Conservation (phyloP, 2,888 invertebrate species). For the Micoletzkya japonica region DNA sequence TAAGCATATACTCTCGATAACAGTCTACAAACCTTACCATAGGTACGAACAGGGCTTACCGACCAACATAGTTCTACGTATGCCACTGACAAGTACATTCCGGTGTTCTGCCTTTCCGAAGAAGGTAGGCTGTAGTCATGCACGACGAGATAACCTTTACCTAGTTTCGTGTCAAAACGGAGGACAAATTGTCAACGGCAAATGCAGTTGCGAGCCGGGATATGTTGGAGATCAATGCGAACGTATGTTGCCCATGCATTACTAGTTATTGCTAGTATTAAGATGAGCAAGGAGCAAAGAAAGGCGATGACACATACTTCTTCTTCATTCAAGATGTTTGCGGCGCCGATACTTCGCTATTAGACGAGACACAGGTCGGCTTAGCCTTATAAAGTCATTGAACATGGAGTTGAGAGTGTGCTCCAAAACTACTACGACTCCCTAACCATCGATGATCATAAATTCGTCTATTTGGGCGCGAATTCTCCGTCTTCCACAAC, state of each 20-base stretch:
- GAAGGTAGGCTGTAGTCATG: not conserved
- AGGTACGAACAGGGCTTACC: not conserved
- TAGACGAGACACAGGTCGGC: not conserved
- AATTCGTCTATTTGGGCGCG: not conserved
- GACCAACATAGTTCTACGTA: not conserved
- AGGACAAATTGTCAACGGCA: not conserved
- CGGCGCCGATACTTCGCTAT: not conserved
- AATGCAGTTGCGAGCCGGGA: not conserved
- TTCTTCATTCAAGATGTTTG: constrained; percentile 25
- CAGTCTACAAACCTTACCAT: not conserved
- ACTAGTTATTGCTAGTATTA: too few relatives aligned
- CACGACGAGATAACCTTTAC: too few relatives aligned
- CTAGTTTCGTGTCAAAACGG: not conserved
- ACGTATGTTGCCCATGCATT: too few relatives aligned
- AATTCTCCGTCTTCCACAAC: not conserved
- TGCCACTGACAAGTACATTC: constrained; percentile 5
- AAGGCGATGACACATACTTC: not conserved
- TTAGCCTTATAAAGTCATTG: not conserved
- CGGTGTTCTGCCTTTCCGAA: not conserved
- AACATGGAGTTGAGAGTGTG: not conserved
- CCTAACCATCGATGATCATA: not conserved
- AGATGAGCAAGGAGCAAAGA: too few relatives aligned
- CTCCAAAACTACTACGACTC: not conserved
- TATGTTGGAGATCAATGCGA: constrained; percentile 3
- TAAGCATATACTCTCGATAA: not conserved